Conservation (phyloP, 2,888 invertebrate species). For the Thera obeliscata region DNA sequence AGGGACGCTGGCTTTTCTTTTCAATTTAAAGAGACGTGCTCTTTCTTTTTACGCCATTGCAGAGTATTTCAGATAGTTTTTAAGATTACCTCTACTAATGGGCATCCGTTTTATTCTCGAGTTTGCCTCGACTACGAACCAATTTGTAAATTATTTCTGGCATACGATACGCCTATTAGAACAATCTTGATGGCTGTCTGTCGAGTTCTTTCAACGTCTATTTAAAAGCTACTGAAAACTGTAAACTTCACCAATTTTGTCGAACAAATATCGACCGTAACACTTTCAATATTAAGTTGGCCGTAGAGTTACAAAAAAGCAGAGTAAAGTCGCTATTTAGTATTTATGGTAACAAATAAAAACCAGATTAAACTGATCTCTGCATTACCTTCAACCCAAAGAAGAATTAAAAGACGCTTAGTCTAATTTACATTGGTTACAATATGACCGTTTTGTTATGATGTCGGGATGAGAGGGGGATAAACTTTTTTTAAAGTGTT, state of each 20-base stretch:
- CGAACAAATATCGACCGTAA: slow-evolving; percentile 52
- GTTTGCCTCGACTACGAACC: slow-evolving; percentile 55
- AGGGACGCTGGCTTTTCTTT: no score
- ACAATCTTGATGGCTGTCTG: slow-evolving; percentile 79
- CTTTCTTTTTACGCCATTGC: no score
- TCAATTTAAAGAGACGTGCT: no score
- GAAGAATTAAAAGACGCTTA: slow-evolving; percentile 27
- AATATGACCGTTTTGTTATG: slow-evolving; percentile 63
- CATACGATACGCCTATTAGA: slow-evolving; percentile 80
- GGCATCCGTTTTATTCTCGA: slow-evolving; percentile 34
- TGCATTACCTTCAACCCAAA: slow-evolving; percentile 28
- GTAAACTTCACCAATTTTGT: slow-evolving; percentile 21
- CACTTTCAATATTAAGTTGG: slow-evolving; percentile 36
- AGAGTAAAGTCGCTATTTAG: slow-evolving; percentile 37
- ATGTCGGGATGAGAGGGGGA: slow-evolving; percentile 58
- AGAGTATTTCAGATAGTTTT: background rate
- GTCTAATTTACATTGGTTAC: slow-evolving; percentile 51
- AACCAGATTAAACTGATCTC: slow-evolving; percentile 56
- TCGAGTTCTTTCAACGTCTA: slow-evolving; percentile 82
- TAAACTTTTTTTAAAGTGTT: slow-evolving; percentile 77
- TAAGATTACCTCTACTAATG: slow-evolving; percentile 7
- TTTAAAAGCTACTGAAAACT: slow-evolving; percentile 74
- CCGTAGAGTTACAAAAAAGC: slow-evolving; percentile 17
- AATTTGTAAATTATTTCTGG: slow-evolving; percentile 82
- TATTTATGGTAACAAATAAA: slow-evolving; percentile 68